Evolutionary conservation across 2,888 invertebrate genomes (phyloP).

Genomic region (Macaria liturata): DNA sequence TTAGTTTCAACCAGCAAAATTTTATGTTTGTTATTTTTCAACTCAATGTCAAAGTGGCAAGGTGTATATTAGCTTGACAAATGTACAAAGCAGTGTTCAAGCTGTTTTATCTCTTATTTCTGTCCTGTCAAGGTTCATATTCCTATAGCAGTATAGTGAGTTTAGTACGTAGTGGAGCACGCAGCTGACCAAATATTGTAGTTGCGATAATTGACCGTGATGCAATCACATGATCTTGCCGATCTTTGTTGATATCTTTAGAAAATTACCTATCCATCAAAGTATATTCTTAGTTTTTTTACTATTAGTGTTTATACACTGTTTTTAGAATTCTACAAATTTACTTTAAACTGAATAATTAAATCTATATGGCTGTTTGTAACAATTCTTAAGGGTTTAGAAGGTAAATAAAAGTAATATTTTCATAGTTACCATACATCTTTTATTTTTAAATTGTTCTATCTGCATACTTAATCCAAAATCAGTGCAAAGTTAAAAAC

Average conservation of each 20-base stretch:
- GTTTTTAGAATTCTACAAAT: too few species aligned
- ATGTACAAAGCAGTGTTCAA: constrained; percentile 6
- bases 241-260: constrained; percentile 37
- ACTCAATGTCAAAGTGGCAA: constrained; percentile 45
- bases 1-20: constrained; percentile 24
- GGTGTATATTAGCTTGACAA: constrained; percentile 47
- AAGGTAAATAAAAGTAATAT: constrained; percentile 36
- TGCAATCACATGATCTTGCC: constrained; percentile 76
- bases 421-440: constrained; percentile 43
- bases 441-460: constrained; percentile 65
- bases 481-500: constrained; percentile 72
- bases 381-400: background rate
- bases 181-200: constrained; percentile 83
- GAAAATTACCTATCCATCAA: constrained; percentile 9
- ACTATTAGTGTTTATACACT: too few species aligned
- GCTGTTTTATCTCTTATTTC: constrained; percentile 34
- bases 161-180: constrained; percentile 57
- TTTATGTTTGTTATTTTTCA: constrained; percentile 36
- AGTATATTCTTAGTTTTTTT: background rate
- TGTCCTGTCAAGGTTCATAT: background rate
- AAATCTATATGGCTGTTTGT: background rate
- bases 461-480: constrained; percentile 63
- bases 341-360: background rate
- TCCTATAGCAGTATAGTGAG: background rate
- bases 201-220: constrained; percentile 80